Conservation (phyloP, 35 echinoderm and acorn worm species). For the Heliocidaris tuberculata region DNA sequence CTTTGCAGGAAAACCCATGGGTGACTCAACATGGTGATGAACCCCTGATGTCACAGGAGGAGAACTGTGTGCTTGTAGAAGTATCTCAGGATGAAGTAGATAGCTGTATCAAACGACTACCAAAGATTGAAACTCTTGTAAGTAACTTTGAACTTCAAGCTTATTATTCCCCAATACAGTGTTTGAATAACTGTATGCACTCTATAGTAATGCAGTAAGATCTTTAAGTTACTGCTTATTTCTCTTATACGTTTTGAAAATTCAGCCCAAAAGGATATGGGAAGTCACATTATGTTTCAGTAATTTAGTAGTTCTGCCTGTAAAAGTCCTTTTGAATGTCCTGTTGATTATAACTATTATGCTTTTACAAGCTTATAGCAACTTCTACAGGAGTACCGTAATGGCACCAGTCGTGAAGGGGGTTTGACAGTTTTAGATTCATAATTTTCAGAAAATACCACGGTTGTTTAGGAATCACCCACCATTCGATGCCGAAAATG, state of each 20-base stretch:
- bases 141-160: neutral
- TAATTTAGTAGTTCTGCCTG: too few species aligned
- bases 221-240: neutral
- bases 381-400: too few species aligned
- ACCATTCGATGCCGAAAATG: too few species aligned
- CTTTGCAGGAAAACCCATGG: conserved; percentile 77
- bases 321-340: too few species aligned
- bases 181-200: neutral
- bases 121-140: conserved; percentile 93
- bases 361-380: too few species aligned
- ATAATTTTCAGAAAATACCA: too few species aligned
- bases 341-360: too few species aligned
- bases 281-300: neutral
- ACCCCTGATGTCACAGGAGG: conserved; percentile 80
- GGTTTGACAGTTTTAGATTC: too few species aligned
- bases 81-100: conserved; percentile 97
- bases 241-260: neutral
- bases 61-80: conserved; percentile 93
- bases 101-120: conserved; percentile 79
- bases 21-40: conserved; percentile 84
- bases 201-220: neutral
- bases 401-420: too few species aligned
- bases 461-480: too few species aligned
- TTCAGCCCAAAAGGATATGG: neutral
- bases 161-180: neutral